Evolutionary conservation across 1,140 invertebrate genomes (phyloP), one percentile per base, ranked within the genome.

Genomic region (Adoxophyes honmai): DNA sequence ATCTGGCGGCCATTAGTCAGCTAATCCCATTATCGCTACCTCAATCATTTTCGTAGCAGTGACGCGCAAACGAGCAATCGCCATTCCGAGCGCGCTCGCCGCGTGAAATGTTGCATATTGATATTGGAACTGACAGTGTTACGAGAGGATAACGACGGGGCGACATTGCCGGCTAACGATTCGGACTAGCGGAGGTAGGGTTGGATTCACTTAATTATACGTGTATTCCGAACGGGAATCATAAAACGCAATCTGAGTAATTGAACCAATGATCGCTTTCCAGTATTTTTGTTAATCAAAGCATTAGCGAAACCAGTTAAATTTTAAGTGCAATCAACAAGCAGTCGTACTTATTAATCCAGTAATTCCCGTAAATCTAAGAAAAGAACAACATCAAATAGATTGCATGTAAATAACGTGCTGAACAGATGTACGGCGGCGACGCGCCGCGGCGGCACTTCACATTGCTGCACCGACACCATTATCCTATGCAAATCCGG

Each of bases 401-500:
- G n/a, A 28, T 28, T 28, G 21, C 21, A 28, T 28, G 21, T 28
- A 28, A 28, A 28, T 28, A n/a, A n/a, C n/a, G n/a, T 28, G 21
- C 21, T 28, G 21, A 28, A 28, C 21, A 28, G 21, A 28, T 28
- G 21, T 28, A 28, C n/a, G 10, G 18, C 10, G n/a, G 21, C 21
- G 42, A n/a, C 28, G 11, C 18, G 1, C 8, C 21, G n/a, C 16
- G 9, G 18, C 15, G 18, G 4, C 21, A 28, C 21, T 68, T 53
- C 64, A 69, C 66, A 70, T 69, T 71, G 69, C 64, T 75, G 72
- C 68, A 72, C 61, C 69, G 69, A 66, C 58, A 64, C 77, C 70
- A 88, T 88, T 86, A 88, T 82, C 80, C 81, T 85, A 85, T 88
- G 85, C 83, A 86, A 88, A 88, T 88, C 78, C 81, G 80, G 76